Evolutionary conservation across 1,140 invertebrate genomes (phyloP).

Genomic region (Myzus persicae): DNA sequence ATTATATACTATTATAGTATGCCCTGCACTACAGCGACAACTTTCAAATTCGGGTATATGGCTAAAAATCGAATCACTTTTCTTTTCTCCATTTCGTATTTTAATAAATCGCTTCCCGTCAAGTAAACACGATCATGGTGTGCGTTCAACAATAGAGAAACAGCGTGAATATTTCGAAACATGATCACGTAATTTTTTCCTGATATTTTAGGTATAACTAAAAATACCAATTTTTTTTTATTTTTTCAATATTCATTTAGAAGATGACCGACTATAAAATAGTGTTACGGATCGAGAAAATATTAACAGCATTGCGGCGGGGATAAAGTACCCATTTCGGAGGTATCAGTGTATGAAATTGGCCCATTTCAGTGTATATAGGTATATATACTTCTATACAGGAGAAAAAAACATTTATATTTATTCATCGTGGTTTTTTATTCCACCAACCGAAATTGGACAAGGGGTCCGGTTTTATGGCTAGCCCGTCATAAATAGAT

Average conservation of each 20-base stretch:
- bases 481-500: slow-evolving; percentile 20
- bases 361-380: background rate
- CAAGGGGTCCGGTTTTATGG: slow-evolving; percentile 19
- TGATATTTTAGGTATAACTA: background rate
- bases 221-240: background rate
- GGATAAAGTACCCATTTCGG: background rate
- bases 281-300: background rate
- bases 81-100: background rate
- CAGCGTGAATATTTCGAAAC: background rate
- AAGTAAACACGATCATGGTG: background rate
- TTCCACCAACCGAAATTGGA: background rate
- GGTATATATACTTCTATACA: background rate
- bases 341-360: slow-evolving; percentile 17
- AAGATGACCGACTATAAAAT: slow-evolving; percentile 8
- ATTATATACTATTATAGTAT: background rate
- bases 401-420: background rate
- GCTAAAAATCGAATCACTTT: background rate
- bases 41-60: background rate
- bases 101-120: background rate
- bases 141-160: background rate
- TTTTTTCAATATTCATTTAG: slow-evolving; percentile 18
- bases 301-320: background rate
- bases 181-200: background rate
- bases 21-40: background rate
- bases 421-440: slow-evolving; percentile 27